These are phyloP conservation scores for Microtus oregoni DNA, from an alignment of 2,113 vertebrate genomes.

Conservation along the genomic window DNA sequence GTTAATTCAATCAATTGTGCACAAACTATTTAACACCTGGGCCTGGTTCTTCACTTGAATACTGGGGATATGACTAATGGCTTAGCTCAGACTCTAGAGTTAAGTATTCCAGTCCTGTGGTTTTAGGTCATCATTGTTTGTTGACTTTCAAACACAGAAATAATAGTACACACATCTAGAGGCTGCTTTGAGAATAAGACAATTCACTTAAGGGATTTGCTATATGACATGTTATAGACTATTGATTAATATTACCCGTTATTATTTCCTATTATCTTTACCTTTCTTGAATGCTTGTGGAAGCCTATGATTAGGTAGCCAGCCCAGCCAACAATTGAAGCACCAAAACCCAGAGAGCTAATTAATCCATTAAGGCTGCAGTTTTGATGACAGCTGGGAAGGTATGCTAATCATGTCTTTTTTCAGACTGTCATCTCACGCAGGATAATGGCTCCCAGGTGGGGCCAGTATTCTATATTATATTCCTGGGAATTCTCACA, in stretches of 20 bases:
- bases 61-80: slow-evolving; percentile 22
- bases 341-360: slow-evolving; percentile 82
- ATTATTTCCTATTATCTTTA: slow-evolving; percentile 26
- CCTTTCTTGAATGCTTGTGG: neutral
- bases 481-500: slow-evolving; percentile 79
- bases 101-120: slow-evolving; percentile 31
- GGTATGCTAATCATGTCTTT: slow-evolving; percentile 83
- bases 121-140: slow-evolving; percentile 17
- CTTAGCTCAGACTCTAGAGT: slow-evolving; percentile 10
- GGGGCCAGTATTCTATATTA: slow-evolving; percentile 74
- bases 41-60: slow-evolving; percentile 29
- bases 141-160: neutral
- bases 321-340: slow-evolving; percentile 73
- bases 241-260: slow-evolving; percentile 25
- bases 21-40: neutral
- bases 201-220: slow-evolving; percentile 5
- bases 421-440: slow-evolving; percentile 79
- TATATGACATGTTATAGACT: neutral
- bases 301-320: slow-evolving; percentile 63
- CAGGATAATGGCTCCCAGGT: slow-evolving; percentile 85
- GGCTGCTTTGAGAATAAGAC: slow-evolving; percentile 9
- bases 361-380: slow-evolving; percentile 86
- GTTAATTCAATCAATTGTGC: slow-evolving; percentile 7
- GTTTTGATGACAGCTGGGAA: slow-evolving; percentile 84
- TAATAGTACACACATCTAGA: neutral